phyloP scores from a whole-genome alignment of 2,888 invertebrate genomes.

The Megamerina dolium region DNA sequence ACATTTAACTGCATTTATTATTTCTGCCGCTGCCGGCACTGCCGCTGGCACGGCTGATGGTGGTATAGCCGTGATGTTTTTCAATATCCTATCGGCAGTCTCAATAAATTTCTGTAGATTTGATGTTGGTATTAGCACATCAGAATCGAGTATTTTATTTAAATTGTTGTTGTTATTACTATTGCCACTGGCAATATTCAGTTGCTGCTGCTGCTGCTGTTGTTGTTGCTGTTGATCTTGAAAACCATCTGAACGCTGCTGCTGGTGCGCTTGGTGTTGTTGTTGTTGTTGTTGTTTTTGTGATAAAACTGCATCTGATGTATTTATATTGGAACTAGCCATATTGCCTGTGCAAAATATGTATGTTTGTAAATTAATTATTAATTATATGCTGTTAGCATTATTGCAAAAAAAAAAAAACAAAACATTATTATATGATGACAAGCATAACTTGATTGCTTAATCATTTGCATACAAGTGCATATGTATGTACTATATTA shows the following conservation, averaged over 20 bases:
- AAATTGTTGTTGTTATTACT: slow-evolving; percentile 20
- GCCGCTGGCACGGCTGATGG: slow-evolving; percentile 6
- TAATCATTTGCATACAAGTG: no score
- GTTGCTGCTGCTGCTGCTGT: slow-evolving; percentile 13
- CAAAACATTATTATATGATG: background rate
- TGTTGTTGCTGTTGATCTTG: slow-evolving; percentile 21
- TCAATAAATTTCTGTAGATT: slow-evolving; percentile 45
- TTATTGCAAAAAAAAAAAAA: background rate
- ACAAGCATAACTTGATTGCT: no score
- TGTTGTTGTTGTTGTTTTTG: slow-evolving; percentile 15
- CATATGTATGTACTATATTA: no score
- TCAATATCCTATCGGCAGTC: slow-evolving; percentile 45
- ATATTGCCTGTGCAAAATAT: no score
- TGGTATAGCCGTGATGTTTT: slow-evolving; percentile 34
- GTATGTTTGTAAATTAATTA: no score
- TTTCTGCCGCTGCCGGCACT: slow-evolving; percentile 8
- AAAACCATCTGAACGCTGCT: slow-evolving; percentile 9
- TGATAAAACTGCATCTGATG: background rate
- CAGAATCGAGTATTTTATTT: slow-evolving; percentile 31
- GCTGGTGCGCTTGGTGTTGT: slow-evolving; percentile 11
- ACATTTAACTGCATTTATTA: no score
- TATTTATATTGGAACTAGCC: no score
- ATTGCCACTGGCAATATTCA: slow-evolving; percentile 8
- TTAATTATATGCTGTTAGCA: no score
- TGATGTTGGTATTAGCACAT: slow-evolving; percentile 43